Percentiles rank a stretch among this genome's conserved stretches.
Evolutionary conservation across 2,797 vertebrate species (phyloP).

Genomic region (Ictinia mississippiensis): DNA sequence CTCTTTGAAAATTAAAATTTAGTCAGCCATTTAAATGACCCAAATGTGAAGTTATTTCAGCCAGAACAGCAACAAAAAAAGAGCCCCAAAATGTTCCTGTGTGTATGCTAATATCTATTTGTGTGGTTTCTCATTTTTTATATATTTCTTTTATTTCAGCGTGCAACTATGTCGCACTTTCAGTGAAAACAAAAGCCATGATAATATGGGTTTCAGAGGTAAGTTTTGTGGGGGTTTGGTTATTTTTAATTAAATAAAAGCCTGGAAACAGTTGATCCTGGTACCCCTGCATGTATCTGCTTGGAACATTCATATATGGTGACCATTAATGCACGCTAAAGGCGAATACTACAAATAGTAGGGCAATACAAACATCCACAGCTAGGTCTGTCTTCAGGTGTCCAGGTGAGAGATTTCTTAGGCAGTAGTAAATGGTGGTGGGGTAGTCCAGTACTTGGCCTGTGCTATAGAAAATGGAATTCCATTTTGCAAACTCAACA

Average conservation of each 20-base stretch:
- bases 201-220: constrained; percentile 88
- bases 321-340: background rate
- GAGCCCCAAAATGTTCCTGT: background rate
- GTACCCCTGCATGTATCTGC: background rate
- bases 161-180: constrained; percentile 91
- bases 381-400: background rate
- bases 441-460: background rate
- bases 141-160: constrained; percentile 71
- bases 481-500: background rate
- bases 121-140: background rate
- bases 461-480: background rate
- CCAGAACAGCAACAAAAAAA: background rate
- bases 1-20: background rate
- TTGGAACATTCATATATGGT: background rate
- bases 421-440: background rate
- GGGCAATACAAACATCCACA: background rate
- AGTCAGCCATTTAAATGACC: background rate
- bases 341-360: background rate
- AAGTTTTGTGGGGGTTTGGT: constrained; percentile 38
- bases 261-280: background rate
- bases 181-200: constrained; percentile 86
- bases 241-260: background rate
- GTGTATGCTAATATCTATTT: background rate
- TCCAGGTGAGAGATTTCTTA: background rate
- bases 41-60: background rate